Evolutionary conservation across 1,140 invertebrate species (phyloP), one percentile per base, ranked within the genome.

Genomic region (Chlorops oryzae): DNA sequence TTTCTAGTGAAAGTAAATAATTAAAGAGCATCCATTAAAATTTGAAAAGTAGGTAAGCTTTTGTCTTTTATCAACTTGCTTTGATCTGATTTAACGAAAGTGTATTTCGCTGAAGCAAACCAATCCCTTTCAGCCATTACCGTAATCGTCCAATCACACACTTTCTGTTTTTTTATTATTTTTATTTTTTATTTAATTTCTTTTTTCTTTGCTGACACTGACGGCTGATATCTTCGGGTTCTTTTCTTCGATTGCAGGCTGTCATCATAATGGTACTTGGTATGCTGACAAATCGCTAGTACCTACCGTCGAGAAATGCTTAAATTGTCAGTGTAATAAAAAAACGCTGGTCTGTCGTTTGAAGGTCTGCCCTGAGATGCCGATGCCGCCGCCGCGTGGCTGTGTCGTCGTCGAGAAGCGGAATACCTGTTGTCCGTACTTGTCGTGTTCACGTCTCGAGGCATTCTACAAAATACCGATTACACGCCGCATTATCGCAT

Each of bases 341-440:
- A 83, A 83, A 44, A 80, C 83, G 10, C 73, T 90, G 24, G 76
- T 87, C 28, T 92, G 89, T 71, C 81, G 85, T 47, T 74, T 89
- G 42, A 77, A 85, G 37, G 81, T 89, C 9, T 90, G 88, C 61
- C 83, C 83, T 6, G 76, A 81, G 52, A 76, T 87, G 53, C 84
- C 86, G 3, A 81, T 84, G 66, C 82, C 86, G 17, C 82, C 84
- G 43, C 85, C 86, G 2, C 59, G 76, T 3, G 82, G 84, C 34
- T 91, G 89, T 62, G 78, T 84, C 22, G 73, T 85, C 4, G 71
- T 85, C 20, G 82, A 86, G 38, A 76, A 79, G 52, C 76, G 78
- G 43, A 80, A 80, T 47, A 73, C 78, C 20, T 92, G 88, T 69
- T 91, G 89, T 59, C 79, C 86, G 2, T 81, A 88, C 57, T 67